These are phyloP conservation scores for Notocelia uddmanniana DNA, from an alignment of 2,888 invertebrate species.

Conservation along the genomic window DNA sequence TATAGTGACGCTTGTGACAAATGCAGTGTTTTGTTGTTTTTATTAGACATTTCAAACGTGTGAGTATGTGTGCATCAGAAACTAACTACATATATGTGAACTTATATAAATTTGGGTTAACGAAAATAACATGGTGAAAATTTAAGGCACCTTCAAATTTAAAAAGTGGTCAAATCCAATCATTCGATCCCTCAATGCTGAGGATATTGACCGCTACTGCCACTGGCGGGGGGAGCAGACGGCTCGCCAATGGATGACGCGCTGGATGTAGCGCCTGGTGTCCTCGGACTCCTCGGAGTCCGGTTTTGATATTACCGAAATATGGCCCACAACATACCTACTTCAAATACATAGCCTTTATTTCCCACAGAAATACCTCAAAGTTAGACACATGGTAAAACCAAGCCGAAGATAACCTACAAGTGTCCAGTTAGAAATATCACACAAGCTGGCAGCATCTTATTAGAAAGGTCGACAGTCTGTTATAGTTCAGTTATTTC, in stretches of 20 bases:
- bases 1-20: conserved; percentile 37
- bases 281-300: too few relatives aligned
- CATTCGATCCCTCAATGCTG: too few relatives aligned
- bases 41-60: not conserved
- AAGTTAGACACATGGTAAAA: not conserved
- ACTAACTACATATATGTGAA: too few relatives aligned
- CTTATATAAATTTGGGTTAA: too few relatives aligned
- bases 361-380: not conserved
- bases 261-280: too few relatives aligned
- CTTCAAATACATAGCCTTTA: too few relatives aligned
- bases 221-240: too few relatives aligned
- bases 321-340: too few relatives aligned
- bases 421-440: not conserved
- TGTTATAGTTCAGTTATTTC: not conserved
- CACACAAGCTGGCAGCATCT: not conserved
- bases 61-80: not conserved
- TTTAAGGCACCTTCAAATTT: not conserved
- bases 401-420: not conserved
- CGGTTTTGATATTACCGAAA: too few relatives aligned
- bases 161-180: too few relatives aligned
- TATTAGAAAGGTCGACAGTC: not conserved
- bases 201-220: too few relatives aligned
- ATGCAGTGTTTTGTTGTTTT: conserved; percentile 17
- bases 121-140: not conserved
- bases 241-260: too few relatives aligned